Evolutionary conservation across 2,797 vertebrate species (phyloP).

Genomic region (Notoglanidium macrostoma): DNA sequence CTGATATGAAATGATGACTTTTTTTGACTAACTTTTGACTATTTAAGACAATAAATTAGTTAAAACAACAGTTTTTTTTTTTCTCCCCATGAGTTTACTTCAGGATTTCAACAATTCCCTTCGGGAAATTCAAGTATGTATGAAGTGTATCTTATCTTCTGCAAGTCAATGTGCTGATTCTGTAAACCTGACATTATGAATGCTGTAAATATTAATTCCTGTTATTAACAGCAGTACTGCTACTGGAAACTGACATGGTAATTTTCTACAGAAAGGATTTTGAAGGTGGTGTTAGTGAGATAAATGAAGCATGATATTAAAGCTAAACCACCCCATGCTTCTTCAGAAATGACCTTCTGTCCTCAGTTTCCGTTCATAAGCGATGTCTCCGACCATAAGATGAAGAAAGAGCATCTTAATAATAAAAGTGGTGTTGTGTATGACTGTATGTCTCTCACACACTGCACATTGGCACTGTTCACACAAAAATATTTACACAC

Average conservation of each 20-base stretch:
- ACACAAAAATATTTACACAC: neutral
- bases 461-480: neutral
- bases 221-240: too few relatives aligned
- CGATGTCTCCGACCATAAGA: neutral
- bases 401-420: slow-evolving; percentile 22
- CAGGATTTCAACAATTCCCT: neutral
- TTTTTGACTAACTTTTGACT: neutral
- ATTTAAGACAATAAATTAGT: neutral
- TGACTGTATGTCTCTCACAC: neutral
- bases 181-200: neutral
- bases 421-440: neutral
- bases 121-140: too few relatives aligned
- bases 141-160: neutral
- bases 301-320: neutral
- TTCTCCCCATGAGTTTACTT: neutral
- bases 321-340: neutral
- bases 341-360: neutral
- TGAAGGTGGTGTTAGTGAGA: neutral
- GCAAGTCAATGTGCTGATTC: neutral
- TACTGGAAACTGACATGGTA: too few relatives aligned
- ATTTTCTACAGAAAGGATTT: neutral
- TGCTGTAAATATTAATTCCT: too few relatives aligned
- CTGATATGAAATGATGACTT: neutral
- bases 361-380: neutral
- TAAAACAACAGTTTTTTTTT: neutral